Percentiles rank a stretch among this genome's conserved stretches.
Evolutionary conservation across 1,140 invertebrate genomes (phyloP).

Genomic region (Hycleus cichorii): DNA sequence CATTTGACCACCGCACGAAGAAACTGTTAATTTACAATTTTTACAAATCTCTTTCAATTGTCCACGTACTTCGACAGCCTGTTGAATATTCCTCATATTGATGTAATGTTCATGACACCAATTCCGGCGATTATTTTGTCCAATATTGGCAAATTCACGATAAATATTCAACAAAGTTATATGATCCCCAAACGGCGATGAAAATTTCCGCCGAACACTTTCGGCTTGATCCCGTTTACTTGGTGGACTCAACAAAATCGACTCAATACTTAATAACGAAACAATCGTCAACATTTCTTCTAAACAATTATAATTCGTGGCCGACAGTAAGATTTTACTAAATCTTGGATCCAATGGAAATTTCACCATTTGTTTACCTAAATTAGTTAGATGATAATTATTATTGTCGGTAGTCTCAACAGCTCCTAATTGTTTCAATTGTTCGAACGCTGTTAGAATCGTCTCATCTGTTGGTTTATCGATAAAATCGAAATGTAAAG

Average conservation of each 20-base stretch:
- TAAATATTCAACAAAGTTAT: conserved; percentile 88
- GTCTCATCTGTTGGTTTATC: conserved; percentile 73
- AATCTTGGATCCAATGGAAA: conserved; percentile 91
- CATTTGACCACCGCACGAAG: conserved; percentile 67
- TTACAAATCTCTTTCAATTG: conserved; percentile 76
- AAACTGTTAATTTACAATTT: conserved; percentile 55
- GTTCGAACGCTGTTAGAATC: conserved; percentile 57
- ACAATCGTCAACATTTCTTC: conserved; percentile 69
- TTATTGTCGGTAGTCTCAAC: conserved; percentile 47
- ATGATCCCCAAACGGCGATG: conserved; percentile 84
- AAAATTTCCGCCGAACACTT: conserved; percentile 70
- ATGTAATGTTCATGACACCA: conserved; percentile 92
- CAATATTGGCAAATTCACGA: conserved; percentile 64
- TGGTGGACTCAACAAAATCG: conserved; percentile 50
- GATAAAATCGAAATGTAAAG: conserved; percentile 83
- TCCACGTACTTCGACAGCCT: conserved; percentile 71
- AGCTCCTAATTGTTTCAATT: conserved; percentile 69
- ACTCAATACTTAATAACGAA: conserved; percentile 51
- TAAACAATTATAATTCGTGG: conserved; percentile 70
- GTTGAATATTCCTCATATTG: conserved; percentile 76
- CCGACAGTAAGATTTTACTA: conserved; percentile 74
- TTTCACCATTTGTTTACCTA: conserved; percentile 79
- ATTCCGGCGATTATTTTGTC: conserved; percentile 63
- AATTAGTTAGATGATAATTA: conserved; percentile 57
- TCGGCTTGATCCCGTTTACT: conserved; percentile 60